Evolutionary conservation across 2,797 vertebrate species (phyloP).

Genomic region (Microctenopoma lineatum): DNA sequence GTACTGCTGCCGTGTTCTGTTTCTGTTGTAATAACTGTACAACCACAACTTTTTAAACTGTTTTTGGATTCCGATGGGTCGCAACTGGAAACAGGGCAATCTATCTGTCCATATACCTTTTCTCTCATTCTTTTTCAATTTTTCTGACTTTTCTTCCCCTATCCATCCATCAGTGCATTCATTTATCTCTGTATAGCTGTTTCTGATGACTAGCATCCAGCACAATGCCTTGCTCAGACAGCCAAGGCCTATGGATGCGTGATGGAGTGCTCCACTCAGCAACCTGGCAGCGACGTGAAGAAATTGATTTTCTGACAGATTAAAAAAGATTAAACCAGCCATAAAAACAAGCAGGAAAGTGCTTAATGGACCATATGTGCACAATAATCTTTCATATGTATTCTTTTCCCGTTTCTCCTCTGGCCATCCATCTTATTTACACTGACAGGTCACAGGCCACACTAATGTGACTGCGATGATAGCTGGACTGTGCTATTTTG

Average conservation of each 20-base stretch:
- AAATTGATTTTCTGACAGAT: conserved; percentile 88
- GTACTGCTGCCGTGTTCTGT: no score
- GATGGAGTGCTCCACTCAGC: conserved; percentile 82
- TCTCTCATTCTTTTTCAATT: conserved; percentile 45
- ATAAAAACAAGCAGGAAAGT: conserved; percentile 85
- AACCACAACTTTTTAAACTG: neutral
- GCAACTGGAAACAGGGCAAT: conserved; percentile 2
- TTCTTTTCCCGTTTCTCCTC: conserved; percentile 77
- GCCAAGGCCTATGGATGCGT: conserved; percentile 76
- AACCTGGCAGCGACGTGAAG: conserved; percentile 83
- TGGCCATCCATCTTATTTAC: conserved; percentile 81
- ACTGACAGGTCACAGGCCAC: conserved; percentile 71
- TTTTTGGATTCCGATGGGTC: conserved; percentile 5
- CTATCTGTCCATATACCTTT: conserved; percentile 44
- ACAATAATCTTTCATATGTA: conserved; percentile 83
- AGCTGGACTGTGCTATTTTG: conserved; percentile 52
- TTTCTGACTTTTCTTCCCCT: conserved; percentile 36
- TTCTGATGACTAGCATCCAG: conserved; percentile 78
- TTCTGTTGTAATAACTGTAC: neutral
- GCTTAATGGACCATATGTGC: conserved; percentile 84
- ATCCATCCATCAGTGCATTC: conserved; percentile 66
- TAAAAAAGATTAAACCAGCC: conserved; percentile 87
- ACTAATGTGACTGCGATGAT: conserved; percentile 70
- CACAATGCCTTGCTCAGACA: conserved; percentile 69
- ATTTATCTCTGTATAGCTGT: conserved; percentile 69